Evolutionary conservation across 2,113 vertebrate species (phyloP).

Genomic region (Camelus dromedarius): DNA sequence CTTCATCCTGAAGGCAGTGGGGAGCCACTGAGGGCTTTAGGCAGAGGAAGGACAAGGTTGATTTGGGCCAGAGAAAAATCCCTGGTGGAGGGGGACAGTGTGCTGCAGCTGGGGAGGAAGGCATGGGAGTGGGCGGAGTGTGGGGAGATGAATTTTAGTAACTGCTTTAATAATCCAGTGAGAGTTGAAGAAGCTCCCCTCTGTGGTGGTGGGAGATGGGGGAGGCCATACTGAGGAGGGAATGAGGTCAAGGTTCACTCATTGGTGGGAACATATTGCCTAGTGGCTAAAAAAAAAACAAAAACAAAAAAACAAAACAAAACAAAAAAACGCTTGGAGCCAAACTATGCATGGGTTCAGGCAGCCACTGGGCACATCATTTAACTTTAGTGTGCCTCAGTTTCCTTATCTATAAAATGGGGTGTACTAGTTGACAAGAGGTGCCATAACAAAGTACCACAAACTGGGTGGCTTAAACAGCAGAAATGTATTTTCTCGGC

Average conservation of each 20-base stretch:
- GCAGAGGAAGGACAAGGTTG: background rate
- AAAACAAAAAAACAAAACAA: no score
- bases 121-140: background rate
- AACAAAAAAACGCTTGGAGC: background rate
- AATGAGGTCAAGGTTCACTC: no score
- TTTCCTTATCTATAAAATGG: slow-evolving; percentile 2
- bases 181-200: background rate
- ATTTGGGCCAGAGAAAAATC: background rate
- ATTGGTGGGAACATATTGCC: background rate
- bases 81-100: background rate
- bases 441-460: background rate
- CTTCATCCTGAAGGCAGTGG: background rate
- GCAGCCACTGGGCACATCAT: background rate
- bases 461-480: background rate
- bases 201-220: background rate
- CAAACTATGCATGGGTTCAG: background rate
- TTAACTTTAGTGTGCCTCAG: background rate
- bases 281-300: background rate
- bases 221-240: background rate
- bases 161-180: background rate
- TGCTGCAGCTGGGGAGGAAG: background rate
- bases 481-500: background rate
- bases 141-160: background rate
- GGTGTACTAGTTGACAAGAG: background rate
- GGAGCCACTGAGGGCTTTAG: background rate